These are phyloP conservation scores for Heliocidaris tuberculata DNA, from an alignment of 35 echinoderm and acorn worm species.

Conservation along the genomic window DNA sequence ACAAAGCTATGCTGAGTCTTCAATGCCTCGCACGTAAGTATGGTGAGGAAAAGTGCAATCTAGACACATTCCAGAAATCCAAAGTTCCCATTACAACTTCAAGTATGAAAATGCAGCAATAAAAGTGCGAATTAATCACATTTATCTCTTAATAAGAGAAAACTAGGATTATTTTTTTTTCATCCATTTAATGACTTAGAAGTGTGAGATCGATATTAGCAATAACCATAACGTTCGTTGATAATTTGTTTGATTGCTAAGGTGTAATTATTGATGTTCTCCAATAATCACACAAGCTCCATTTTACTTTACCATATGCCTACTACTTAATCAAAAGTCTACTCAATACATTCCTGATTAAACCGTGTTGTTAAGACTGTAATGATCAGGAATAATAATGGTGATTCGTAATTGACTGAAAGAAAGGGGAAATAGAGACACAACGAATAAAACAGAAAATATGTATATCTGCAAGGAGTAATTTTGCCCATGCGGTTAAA, in stretches of 20 bases:
- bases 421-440: neutral
- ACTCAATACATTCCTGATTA: neutral
- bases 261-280: neutral
- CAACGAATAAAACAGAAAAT: neutral
- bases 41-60: too few relatives aligned
- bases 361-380: neutral
- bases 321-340: neutral
- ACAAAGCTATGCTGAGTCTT: neutral
- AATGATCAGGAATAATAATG: neutral
- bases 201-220: too few relatives aligned
- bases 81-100: too few relatives aligned
- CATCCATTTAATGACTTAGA: too few relatives aligned
- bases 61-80: too few relatives aligned
- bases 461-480: neutral
- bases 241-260: neutral
- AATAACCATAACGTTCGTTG: neutral
- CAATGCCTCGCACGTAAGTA: too few relatives aligned
- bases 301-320: neutral
- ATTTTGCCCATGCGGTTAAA: neutral
- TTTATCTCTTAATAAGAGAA: too few relatives aligned
- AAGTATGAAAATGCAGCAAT: too few relatives aligned
- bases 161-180: too few relatives aligned
- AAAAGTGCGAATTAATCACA: too few relatives aligned
- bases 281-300: neutral
- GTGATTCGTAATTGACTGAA: neutral